Evolutionary conservation across 2,113 vertebrate species (phyloP), one percentile per base, ranked within the genome.

Genomic region (Prunella fulvescens): DNA sequence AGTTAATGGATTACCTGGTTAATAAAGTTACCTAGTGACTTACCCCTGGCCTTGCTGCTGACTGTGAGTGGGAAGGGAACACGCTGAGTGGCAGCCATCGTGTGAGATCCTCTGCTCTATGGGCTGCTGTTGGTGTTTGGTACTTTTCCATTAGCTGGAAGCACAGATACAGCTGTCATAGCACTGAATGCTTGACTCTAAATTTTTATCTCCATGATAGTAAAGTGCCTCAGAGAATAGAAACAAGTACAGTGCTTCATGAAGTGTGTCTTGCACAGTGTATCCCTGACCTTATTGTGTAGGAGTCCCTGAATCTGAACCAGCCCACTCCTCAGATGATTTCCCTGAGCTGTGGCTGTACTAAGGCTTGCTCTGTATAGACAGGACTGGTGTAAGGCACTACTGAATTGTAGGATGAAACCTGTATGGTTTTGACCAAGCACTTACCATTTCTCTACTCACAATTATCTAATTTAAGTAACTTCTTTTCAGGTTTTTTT

Each of bases 111-210:
- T 91, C 17, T 61, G 91, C 33, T 88, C 3, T 26, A 1, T 5
- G 9, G 45, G 62, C 60, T 48, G 11, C 23, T 54, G 60, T 74
- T 83, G 83, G 48, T 70, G 67, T 26, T 91, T 95, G 47, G 73
- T 93, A 91, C 62, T 97, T 96, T 82, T 94, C 76, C 84, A 92
- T 94, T 65, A 92, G 69, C 57, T 94, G 64, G 48, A 69, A 90
- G 35, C 26, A 66, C 35, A 86, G 33, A 88, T 69, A 44, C 0
- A 6, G 39, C 74, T 96, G 86, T 93, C 67, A 74, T 28, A 88
- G 42, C 65, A 28, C 44, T 78, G 85, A 89, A 80, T 82, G 60
- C n/a, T 96, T 80, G 53, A 22, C 40, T 95, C 50, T 78, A 26
- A 19, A 10, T 77, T 94, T 95, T 67, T 86, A 90, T 92, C 56